Conservation (phyloP, 2,888 invertebrate genomes). For the Aphodius granarius region DNA sequence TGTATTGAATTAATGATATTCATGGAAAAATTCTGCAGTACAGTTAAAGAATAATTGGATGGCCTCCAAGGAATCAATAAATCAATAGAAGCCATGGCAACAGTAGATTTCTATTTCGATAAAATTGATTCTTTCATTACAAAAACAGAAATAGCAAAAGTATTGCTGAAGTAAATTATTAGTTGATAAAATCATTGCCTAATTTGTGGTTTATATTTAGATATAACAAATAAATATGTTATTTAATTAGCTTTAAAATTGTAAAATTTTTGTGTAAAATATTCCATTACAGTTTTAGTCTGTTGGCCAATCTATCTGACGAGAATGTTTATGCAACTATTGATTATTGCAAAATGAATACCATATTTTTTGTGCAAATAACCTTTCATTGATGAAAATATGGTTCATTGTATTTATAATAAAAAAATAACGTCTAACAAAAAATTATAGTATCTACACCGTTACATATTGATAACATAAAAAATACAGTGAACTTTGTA, state of each 20-base stretch:
- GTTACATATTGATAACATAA: not conserved
- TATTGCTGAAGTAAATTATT: too few relatives aligned
- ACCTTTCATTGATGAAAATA: too few relatives aligned
- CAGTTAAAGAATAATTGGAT: not conserved
- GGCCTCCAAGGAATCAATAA: not conserved
- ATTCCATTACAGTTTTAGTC: not conserved
- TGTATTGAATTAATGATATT: too few relatives aligned
- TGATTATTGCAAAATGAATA: not conserved
- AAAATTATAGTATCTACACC: not conserved
- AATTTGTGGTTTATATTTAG: not conserved
- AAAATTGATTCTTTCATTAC: not conserved
- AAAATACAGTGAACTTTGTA: not conserved
- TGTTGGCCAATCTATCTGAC: not conserved
- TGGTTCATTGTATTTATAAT: too few relatives aligned
- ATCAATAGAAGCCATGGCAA: not conserved
- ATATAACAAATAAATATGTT: not conserved
- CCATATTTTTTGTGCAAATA: too few relatives aligned
- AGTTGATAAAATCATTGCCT: not conserved
- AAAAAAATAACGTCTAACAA: not conserved
- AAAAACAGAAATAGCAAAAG: too few relatives aligned
- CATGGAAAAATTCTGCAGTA: not conserved
- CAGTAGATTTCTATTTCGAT: not conserved
- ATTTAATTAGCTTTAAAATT: not conserved
- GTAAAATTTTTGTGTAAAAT: not conserved
- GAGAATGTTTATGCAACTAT: not conserved